A percentile compares a stretch with the other conserved stretches of the same genome.
Conservation (phyloP, 2,113 vertebrate genomes). For the Patagioenas fasciata region DNA sequence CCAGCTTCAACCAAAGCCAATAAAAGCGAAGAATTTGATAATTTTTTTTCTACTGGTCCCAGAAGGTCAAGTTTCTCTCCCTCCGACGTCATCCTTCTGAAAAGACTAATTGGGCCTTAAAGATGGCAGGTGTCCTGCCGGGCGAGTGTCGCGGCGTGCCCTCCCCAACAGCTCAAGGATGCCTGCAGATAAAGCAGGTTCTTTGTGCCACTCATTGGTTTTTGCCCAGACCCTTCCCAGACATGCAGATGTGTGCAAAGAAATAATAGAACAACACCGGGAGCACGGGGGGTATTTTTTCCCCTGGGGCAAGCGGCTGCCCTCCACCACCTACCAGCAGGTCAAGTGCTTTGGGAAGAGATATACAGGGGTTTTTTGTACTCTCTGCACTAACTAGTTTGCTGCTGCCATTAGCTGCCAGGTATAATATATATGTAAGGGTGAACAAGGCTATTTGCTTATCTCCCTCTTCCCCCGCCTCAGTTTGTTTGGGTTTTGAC, state of each 20-base stretch:
- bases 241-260: neutral
- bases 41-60: neutral
- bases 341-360: neutral
- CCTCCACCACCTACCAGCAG: neutral
- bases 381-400: accelerated
- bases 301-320: accelerated
- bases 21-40: conserved; percentile 8
- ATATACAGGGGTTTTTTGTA: neutral
- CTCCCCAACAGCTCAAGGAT: neutral
- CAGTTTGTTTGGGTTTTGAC: conserved; percentile 24
- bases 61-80: conserved; percentile 56
- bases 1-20: conserved; percentile 35
- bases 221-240: neutral
- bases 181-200: neutral
- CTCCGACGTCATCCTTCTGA: neutral
- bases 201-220: neutral
- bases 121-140: conserved; percentile 25
- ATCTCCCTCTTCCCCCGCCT: neutral
- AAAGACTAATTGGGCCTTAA: conserved; percentile 53
- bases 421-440: neutral
- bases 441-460: neutral
- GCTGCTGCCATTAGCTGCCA: neutral
- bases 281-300: accelerated
- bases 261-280: neutral
- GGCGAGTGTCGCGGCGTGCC: neutral